Percentiles rank a stretch among this genome's conserved stretches.
Conservation (phyloP, 2,888 invertebrate genomes). For the Euproctis similis region DNA sequence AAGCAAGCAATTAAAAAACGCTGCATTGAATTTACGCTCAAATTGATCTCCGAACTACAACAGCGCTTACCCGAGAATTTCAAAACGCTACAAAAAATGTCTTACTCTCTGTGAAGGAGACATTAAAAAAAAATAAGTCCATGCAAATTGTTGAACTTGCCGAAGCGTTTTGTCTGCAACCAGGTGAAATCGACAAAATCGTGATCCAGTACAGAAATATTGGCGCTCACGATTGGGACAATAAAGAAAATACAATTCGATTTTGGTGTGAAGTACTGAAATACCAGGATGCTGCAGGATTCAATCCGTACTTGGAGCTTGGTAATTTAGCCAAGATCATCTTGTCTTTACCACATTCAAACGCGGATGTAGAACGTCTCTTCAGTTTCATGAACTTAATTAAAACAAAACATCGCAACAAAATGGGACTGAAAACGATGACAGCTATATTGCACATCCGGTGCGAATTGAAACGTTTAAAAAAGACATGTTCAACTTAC, state of each 20-base stretch:
- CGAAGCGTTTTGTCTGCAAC: too few relatives aligned
- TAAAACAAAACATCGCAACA: constrained; percentile 18
- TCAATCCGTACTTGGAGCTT: constrained; percentile 11
- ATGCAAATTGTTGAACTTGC: too few relatives aligned
- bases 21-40: not conserved
- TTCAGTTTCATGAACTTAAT: constrained; percentile 20
- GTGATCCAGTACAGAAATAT: not conserved
- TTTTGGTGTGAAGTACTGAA: constrained; percentile 26
- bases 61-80: not conserved
- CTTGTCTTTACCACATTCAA: constrained; percentile 18
- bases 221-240: not conserved
- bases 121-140: not conserved
- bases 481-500: too few relatives aligned
- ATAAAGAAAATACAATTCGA: not conserved
- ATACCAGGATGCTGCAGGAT: constrained; percentile 13
- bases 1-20: not conserved
- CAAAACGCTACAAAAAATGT: not conserved
- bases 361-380: constrained; percentile 18
- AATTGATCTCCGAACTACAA: not conserved
- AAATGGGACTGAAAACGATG: constrained; percentile 2
- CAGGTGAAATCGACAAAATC: not conserved
- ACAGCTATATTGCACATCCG: not conserved
- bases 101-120: not conserved
- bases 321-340: constrained; percentile 8
- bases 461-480: too few relatives aligned